Percentiles rank a stretch among this genome's conserved stretches.
Evolutionary conservation across 2,113 vertebrate species (phyloP).

Genomic region (Microcebus ravelobensis): DNA sequence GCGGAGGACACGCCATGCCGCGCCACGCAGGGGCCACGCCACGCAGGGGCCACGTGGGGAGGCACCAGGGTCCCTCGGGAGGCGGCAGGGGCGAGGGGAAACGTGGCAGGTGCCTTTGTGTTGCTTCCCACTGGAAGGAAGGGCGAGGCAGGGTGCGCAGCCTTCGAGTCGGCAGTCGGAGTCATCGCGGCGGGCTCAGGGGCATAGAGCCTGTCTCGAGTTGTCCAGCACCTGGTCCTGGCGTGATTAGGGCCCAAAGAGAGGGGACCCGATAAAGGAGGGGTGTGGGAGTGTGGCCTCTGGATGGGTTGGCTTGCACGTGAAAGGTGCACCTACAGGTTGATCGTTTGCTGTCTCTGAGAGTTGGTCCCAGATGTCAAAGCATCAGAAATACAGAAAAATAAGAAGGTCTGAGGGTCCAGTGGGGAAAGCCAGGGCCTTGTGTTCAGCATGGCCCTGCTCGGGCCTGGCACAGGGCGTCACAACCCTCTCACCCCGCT

Average conservation of each 20-base stretch:
- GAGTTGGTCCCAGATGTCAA: not conserved
- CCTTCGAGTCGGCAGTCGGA: not conserved
- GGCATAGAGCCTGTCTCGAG: not conserved
- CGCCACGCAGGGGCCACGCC: fast-evolving
- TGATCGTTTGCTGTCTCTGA: not conserved
- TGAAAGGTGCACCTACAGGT: not conserved
- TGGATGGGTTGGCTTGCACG: not conserved
- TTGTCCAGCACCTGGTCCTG: not conserved
- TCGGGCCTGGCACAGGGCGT: not conserved
- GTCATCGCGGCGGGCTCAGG: not conserved
- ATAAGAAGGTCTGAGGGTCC: not conserved
- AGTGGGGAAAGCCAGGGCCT: not conserved
- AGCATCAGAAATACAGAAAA: not conserved
- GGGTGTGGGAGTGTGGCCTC: not conserved
- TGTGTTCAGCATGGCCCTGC: no score
- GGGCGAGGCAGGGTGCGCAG: not conserved
- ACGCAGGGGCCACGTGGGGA: not conserved
- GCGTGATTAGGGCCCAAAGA: not conserved
- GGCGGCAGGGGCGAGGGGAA: not conserved
- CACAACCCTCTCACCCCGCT: fast-evolving
- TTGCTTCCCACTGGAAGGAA: not conserved
- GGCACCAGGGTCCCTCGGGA: not conserved
- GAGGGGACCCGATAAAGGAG: not conserved
- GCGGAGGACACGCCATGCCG: not conserved
- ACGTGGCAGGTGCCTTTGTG: not conserved